These are phyloP conservation scores for Helicoverpa zea DNA, from an alignment of 1,140 invertebrate species.

Conservation along the genomic window DNA sequence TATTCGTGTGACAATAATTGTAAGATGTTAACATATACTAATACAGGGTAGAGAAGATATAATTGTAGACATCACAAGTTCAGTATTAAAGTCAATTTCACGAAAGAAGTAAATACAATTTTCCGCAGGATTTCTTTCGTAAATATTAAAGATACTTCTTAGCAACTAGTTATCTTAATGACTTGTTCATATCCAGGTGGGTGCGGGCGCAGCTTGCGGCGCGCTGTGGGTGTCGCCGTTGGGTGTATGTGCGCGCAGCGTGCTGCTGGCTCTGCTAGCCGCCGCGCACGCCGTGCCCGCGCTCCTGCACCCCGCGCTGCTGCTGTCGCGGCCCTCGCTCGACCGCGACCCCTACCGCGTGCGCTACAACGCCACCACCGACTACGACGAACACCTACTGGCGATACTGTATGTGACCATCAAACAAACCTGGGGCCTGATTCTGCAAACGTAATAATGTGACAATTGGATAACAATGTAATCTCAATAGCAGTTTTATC, in stretches of 20 bases:
- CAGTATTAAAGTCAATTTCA: too few species aligned
- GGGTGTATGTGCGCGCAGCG: slow-evolving; percentile 61
- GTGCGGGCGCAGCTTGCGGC: slow-evolving; percentile 72
- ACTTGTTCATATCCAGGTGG: slow-evolving; percentile 61
- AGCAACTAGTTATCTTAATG: background rate
- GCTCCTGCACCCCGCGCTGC: slow-evolving; percentile 66
- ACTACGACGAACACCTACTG: slow-evolving; percentile 63
- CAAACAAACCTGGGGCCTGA: too few species aligned
- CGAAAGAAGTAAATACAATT: too few species aligned
- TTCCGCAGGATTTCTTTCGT: too few species aligned
- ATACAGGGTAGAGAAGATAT: too few species aligned
- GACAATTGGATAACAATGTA: too few species aligned
- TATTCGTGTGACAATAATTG: too few species aligned
- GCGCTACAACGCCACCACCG: slow-evolving; percentile 65
- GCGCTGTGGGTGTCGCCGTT: slow-evolving; percentile 75
- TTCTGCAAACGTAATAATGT: too few species aligned
- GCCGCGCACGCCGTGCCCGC: slow-evolving; percentile 69
- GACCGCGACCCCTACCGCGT: slow-evolving; percentile 70
- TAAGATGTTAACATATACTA: too few species aligned
- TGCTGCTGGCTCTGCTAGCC: slow-evolving; percentile 66
- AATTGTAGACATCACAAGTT: too few species aligned
- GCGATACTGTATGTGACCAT: slow-evolving; percentile 66
- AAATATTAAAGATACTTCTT: too few species aligned
- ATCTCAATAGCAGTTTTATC: too few species aligned
- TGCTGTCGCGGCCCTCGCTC: slow-evolving; percentile 59